These are phyloP conservation scores for Dendrocincla tyrannina DNA, from an alignment of 2,797 vertebrate species.

Conservation along the genomic window DNA sequence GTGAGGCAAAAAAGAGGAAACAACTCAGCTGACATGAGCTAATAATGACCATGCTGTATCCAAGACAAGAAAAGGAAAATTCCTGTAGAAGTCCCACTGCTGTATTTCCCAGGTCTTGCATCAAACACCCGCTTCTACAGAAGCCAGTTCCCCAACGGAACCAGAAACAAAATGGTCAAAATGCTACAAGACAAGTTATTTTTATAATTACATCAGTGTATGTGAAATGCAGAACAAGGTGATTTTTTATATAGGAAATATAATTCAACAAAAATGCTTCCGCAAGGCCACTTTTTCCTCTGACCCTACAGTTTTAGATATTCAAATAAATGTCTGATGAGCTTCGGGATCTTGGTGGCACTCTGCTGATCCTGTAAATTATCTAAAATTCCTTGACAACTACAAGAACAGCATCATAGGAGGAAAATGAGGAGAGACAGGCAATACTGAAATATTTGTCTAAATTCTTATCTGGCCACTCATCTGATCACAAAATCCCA, in stretches of 20 bases:
- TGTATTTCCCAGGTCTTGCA: neutral
- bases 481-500: neutral
- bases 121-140: neutral
- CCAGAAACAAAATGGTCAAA: neutral
- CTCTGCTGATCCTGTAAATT: neutral
- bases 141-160: neutral
- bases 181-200: neutral
- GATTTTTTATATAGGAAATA: neutral
- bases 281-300: neutral
- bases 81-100: accelerated
- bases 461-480: neutral
- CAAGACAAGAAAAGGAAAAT: neutral
- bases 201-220: neutral
- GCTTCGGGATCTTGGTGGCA: neutral
- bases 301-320: neutral
- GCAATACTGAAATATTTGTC: neutral
- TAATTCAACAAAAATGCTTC: neutral
- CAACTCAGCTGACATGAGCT: neutral
- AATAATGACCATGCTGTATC: neutral
- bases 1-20: neutral
- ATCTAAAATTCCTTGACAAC: neutral
- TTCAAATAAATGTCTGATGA: neutral
- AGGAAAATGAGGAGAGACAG: neutral
- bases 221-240: neutral
- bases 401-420: neutral